phyloP scores from a whole-genome alignment of 1,140 invertebrate genomes.

The Cydia amplana region DNA sequence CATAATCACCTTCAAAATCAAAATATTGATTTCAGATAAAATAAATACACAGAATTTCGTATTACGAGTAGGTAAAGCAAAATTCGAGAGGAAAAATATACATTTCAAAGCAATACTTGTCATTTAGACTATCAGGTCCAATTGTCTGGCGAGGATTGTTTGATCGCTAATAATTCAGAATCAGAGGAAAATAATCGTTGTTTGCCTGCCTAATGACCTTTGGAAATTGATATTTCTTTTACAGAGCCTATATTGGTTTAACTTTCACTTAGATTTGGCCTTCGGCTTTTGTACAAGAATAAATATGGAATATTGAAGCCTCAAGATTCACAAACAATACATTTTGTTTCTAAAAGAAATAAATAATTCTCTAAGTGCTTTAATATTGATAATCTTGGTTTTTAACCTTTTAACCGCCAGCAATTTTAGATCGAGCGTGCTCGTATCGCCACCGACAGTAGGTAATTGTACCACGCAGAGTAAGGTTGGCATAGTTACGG shows the following conservation, averaged over 20 bases:
- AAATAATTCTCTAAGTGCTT: too few relatives aligned
- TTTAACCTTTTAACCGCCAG: too few relatives aligned
- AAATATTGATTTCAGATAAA: neutral
- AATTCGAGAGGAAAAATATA: constrained; percentile 10
- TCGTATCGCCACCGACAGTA: too few relatives aligned
- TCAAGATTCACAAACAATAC: too few relatives aligned
- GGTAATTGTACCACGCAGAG: too few relatives aligned
- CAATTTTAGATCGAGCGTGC: too few relatives aligned
- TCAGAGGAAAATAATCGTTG: constrained; percentile 19
- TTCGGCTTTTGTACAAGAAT: neutral
- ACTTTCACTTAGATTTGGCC: constrained; percentile 9
- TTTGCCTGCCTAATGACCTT: constrained; percentile 1
- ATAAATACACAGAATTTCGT: neutral
- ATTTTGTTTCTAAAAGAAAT: too few relatives aligned
- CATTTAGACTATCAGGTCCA: constrained; percentile 10
- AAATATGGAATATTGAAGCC: neutral
- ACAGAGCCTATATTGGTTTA: constrained; percentile 5
- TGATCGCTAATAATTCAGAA: constrained; percentile 28
- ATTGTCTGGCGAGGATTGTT: constrained; percentile 12
- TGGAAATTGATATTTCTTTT: constrained; percentile 27
- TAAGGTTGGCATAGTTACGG: too few relatives aligned
- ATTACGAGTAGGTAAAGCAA: neutral
- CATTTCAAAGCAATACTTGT: constrained; percentile 11
- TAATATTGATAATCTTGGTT: too few relatives aligned
- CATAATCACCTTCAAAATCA: too few relatives aligned